phyloP scores from a whole-genome alignment of 1,140 invertebrate species.

The Aphis gossypii region DNA sequence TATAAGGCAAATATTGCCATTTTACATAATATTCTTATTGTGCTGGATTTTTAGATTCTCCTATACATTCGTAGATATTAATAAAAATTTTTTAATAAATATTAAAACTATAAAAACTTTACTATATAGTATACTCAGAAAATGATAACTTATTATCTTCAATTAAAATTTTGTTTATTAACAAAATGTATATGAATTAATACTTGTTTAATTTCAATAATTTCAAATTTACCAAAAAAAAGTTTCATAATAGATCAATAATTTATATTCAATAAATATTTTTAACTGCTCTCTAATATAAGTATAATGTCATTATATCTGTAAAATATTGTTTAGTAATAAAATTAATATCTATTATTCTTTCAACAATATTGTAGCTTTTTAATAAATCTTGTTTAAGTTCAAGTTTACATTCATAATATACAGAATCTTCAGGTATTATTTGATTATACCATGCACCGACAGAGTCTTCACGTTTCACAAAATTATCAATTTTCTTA shows the following conservation, averaged over 20 bases:
- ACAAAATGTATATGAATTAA: background rate
- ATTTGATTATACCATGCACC: constrained; percentile 84
- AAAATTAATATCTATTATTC: constrained; percentile 81
- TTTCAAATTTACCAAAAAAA: background rate
- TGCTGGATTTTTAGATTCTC: constrained; percentile 74
- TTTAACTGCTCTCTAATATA: background rate
- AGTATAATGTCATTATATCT: background rate
- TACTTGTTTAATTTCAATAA: background rate
- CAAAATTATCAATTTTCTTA: constrained; percentile 97
- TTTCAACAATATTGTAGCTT: constrained; percentile 89
- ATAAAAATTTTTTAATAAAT: background rate
- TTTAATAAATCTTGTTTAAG: constrained; percentile 88
- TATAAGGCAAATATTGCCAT: constrained; percentile 96
- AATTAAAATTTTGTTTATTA: background rate
- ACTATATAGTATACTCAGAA: background rate
- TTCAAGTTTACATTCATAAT: constrained; percentile 94
- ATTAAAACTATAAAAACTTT: background rate
- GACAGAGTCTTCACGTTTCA: constrained; percentile 89
- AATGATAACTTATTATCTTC: background rate
- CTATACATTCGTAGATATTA: constrained; percentile 64
- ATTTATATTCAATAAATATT: background rate
- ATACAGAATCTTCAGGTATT: constrained; percentile 96
- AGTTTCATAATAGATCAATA: background rate
- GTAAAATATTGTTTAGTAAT: background rate
- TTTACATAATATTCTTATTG: constrained; percentile 92